Evolutionary conservation across 2,113 vertebrate species (phyloP), one percentile per base, ranked within the genome.

Genomic region (Pluvialis apricaria): DNA sequence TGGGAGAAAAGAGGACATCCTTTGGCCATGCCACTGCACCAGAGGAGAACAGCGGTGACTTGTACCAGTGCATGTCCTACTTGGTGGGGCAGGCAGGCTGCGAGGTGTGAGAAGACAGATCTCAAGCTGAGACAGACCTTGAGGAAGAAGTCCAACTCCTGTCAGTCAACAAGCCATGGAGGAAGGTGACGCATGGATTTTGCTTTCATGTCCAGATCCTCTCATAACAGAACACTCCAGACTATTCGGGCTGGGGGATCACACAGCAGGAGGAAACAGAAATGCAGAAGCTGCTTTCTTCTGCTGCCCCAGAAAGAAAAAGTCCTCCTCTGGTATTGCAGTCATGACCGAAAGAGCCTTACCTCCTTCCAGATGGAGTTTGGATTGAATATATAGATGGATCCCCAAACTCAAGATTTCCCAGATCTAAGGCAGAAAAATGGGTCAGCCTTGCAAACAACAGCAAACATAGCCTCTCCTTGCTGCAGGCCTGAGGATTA

Each of bases 171-270:
- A 29, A 65, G 24, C 18, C 45, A 3, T 0, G 1, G 29, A 32
- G 25, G 21, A 71, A 61, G 36, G 12, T 32, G 55, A 44, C 5
- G 17, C 66, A 9, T 5, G 6, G 21, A 5, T 52, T 55, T 81
- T n/a, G 5, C 25, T 61, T 45, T 18, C 19, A 5, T 9, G 19
- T 12, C 40, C 32, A 52, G 45, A 47, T 58, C 62, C 15, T 52
- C 34, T 62, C 40, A 7, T 5, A 44, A n/a, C 11, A 9, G 87
- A 55, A 17, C 1, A 4, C 13, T 45, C 25, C 61, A 3, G 4
- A 7, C 10, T 5, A 1, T 32, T 16, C 0, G 0, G 9, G 36
- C 42, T n/a, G 25, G 25, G 36, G 31, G 13, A 70, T 62, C 18
- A 6, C 13, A 13, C 10, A 7, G 18, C 36, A 77, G 73, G 26